phyloP scores from a whole-genome alignment of 1,140 invertebrate genomes.

The Xylocopa sonorina region DNA sequence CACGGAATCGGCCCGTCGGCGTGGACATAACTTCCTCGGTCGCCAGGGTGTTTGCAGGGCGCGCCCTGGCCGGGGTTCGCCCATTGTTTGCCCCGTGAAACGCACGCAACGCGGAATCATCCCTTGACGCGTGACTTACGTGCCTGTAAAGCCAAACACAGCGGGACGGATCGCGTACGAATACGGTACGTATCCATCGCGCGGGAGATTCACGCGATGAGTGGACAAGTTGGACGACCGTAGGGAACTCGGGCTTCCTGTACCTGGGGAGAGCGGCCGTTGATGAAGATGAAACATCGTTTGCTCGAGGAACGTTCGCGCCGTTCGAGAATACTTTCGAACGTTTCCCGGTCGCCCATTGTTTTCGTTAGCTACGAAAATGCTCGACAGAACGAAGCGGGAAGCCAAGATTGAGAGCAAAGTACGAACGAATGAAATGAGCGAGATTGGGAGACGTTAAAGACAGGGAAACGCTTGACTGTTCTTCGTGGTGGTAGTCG shows the following conservation, averaged over 20 bases:
- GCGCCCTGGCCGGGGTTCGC: slow-evolving; percentile 62
- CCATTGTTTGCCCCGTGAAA: slow-evolving; percentile 67
- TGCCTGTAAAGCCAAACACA: slow-evolving; percentile 65
- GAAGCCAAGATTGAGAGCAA: too few species aligned
- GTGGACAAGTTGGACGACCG: background rate
- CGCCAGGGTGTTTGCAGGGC: slow-evolving; percentile 60
- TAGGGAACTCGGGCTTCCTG: background rate
- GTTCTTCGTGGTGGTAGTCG: too few species aligned
- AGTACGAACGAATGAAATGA: too few species aligned
- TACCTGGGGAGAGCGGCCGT: background rate
- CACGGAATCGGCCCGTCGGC: background rate
- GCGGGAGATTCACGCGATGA: slow-evolving; percentile 20
- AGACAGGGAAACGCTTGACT: background rate
- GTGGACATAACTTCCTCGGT: slow-evolving; percentile 54
- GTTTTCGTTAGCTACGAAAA: too few species aligned
- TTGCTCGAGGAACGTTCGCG: too few species aligned
- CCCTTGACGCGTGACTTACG: slow-evolving; percentile 68
- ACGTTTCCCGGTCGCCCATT: too few species aligned
- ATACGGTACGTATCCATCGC: slow-evolving; percentile 46
- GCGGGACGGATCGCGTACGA: slow-evolving; percentile 54
- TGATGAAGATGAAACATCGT: too few species aligned
- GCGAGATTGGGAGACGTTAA: too few species aligned
- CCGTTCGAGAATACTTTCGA: too few species aligned
- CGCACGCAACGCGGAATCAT: slow-evolving; percentile 69
- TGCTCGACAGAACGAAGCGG: too few species aligned